phyloP scores from a whole-genome alignment of 2,888 invertebrate genomes.

The Gibbula magus region DNA sequence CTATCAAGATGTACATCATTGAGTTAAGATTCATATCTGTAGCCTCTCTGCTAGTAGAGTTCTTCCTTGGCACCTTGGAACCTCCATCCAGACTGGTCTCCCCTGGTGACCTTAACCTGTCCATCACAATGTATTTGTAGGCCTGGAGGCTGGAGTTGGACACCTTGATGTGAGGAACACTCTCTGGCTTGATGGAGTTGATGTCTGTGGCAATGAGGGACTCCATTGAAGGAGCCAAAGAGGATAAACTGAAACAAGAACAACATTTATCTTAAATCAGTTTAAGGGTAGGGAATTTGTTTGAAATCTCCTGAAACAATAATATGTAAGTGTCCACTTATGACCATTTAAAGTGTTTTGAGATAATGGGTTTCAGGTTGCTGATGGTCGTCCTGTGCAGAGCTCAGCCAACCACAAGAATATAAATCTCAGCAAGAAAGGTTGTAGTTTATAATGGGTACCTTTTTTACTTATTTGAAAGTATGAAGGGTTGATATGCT shows the following conservation, averaged over 20 bases:
- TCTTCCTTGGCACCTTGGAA: neutral
- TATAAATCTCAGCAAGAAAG: too few relatives aligned
- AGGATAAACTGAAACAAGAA: neutral
- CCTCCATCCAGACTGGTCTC: neutral
- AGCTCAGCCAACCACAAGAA: too few relatives aligned
- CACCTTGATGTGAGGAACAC: neutral
- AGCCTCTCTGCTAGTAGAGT: neutral
- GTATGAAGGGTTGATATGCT: too few relatives aligned
- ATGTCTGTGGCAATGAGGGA: neutral
- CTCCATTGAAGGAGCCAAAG: neutral
- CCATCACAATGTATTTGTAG: conserved; percentile 1
- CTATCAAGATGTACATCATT: conserved; percentile 57
- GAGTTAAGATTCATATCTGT: neutral
- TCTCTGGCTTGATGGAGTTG: neutral
- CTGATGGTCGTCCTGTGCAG: too few relatives aligned
- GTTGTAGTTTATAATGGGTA: too few relatives aligned
- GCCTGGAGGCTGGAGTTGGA: neutral
- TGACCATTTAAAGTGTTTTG: too few relatives aligned
- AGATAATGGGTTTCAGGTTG: too few relatives aligned
- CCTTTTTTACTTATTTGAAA: too few relatives aligned
- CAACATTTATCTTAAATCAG: neutral
- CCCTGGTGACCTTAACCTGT: neutral
- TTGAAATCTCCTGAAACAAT: too few relatives aligned
- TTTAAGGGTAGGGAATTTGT: neutral
- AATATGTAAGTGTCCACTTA: too few relatives aligned